Conservation (phyloP, 1,140 invertebrate genomes). For the Drosophila lini region DNA sequence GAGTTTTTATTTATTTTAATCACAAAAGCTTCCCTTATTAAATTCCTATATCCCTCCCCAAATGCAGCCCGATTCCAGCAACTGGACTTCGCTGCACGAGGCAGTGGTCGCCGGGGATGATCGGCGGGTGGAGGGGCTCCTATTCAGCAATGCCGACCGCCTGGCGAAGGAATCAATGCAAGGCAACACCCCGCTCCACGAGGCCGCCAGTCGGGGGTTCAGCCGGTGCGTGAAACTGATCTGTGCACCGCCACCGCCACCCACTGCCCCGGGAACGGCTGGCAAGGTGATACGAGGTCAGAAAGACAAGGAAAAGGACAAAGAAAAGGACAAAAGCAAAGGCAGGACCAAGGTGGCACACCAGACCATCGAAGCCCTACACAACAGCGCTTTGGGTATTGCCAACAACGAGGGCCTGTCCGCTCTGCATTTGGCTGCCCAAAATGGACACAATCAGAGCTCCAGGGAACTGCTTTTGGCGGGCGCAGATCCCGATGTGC, state of each 20-base stretch:
- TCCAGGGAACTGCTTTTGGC: constrained; percentile 94
- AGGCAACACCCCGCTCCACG: constrained; percentile 96
- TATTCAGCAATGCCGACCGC: constrained; percentile 62
- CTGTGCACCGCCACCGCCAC: constrained; percentile 84
- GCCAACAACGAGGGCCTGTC: constrained; percentile 96
- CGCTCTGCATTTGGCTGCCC: constrained; percentile 96
- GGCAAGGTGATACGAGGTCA: constrained; percentile 13
- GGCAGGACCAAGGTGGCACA: constrained; percentile 48
- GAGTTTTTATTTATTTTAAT: constrained; percentile 14
- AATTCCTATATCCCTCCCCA: not conserved
- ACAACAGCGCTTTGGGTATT: constrained; percentile 89
- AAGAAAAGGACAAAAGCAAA: constrained; percentile 54
- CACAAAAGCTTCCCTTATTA: not conserved
- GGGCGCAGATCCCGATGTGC: constrained; percentile 93
- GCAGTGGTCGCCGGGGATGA: constrained; percentile 76
- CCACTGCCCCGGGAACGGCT: constrained; percentile 6
- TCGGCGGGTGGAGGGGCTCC: constrained; percentile 61
- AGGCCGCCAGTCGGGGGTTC: constrained; percentile 97
- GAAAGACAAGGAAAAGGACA: constrained; percentile 40
- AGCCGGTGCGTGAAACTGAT: constrained; percentile 93
- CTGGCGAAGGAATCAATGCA: constrained; percentile 86
- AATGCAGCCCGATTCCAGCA: constrained; percentile 60
- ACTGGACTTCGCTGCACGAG: constrained; percentile 75
- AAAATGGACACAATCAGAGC: constrained; percentile 98
- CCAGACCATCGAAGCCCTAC: constrained; percentile 85